Evolutionary conservation across 2,888 invertebrate species (phyloP), one percentile per base, ranked within the genome.

Genomic region (Parnassius smintheus): DNA sequence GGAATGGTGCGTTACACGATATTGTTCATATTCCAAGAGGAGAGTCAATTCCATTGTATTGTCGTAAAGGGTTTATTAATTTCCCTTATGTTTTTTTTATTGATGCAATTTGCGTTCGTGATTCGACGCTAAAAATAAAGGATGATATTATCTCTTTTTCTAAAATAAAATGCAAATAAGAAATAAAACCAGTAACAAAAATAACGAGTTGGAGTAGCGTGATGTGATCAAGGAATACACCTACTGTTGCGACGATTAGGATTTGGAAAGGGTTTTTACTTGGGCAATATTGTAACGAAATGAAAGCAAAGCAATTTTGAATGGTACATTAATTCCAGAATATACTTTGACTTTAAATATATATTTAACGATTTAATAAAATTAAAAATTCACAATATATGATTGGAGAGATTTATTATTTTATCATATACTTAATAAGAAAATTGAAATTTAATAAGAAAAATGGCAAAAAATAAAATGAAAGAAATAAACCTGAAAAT

Each of bases 201-300:
- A 72, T 86, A 75, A 65, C 54, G 0, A 69, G 66, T 22, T 65
- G 0, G 54, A 72, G 4, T 88, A 83, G 85, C 68, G 66, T 1
- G 69, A 81, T 35, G 65, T 72, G 0, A 62, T 56, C 0, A 72
- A 71, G 41, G 87, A 86, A 0, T 86, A 75, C 56, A 81, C 75
- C 0, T 83, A 76, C 59, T 87, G 86, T 59, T 88, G 87, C 60
- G 62, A 41, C 0, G 62, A 83, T 1, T 46, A 55, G 0, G 77
- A 81, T 0, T 86, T 86, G 54, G 75, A 80, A 62, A 64, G n/a
- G 2, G 69, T 0, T 83, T 85, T 75, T 63, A 42, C 48, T n/a
- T 0, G 64, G 50, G 62, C 1, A 44, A 0, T 81, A 82, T 25
- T 70, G 70, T 35, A 25, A 41, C 2, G 65, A 62, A 1, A 66